Base-by-base conservation (phyloP, 2,797 vertebrate genomes). In the Acestrorhynchus altus region DNA sequence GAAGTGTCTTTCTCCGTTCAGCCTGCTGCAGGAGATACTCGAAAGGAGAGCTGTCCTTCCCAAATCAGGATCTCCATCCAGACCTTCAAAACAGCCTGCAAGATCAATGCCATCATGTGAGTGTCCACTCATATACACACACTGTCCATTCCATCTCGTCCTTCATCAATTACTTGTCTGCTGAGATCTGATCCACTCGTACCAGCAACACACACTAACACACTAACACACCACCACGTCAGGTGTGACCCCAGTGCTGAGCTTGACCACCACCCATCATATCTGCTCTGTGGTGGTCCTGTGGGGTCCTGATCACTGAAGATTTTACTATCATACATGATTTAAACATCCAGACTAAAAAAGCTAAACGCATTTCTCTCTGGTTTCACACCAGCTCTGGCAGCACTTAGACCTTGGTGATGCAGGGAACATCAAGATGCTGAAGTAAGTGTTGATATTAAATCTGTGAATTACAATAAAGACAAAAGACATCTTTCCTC, bases 331-430 rank as follows among this genome's bases (percentile, higher is more conserved):
- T 56, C 2, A 35, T 2, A n/a, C n/a, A n/a, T n/a, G n/a, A n/a
- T n/a, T n/a, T n/a, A n/a, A n/a, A n/a, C n/a, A n/a, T n/a, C n/a
- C n/a, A n/a, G n/a, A n/a, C n/a, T 35, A 35, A 35, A 2, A 35
- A 35, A 35, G 72, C n/a, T n/a, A n/a, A n/a, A n/a, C n/a, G n/a
- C 16, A 8, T 22, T 57, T 81, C 13, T 8, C 63, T 26, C 47
- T 16, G 92, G 78, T 92, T 94, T 75, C 87, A 91, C 84, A 90
- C 86, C 22, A 75, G 5, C 31, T 70, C 0, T 8, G 86, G 84
- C 0, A 86, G 13, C 35, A 70, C 80, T 51, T 39, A 78, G 47
- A 0, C 0, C 12, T 93, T 92, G 93, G 92, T 93, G 81, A 91
- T 87, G 78, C 13, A 74, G 0, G n/a, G n/a, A 78, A 39, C 15